Evolutionary conservation across 1,140 invertebrate genomes (phyloP), one percentile per base, ranked within the genome.

Genomic region (Lepidurus couesii): DNA sequence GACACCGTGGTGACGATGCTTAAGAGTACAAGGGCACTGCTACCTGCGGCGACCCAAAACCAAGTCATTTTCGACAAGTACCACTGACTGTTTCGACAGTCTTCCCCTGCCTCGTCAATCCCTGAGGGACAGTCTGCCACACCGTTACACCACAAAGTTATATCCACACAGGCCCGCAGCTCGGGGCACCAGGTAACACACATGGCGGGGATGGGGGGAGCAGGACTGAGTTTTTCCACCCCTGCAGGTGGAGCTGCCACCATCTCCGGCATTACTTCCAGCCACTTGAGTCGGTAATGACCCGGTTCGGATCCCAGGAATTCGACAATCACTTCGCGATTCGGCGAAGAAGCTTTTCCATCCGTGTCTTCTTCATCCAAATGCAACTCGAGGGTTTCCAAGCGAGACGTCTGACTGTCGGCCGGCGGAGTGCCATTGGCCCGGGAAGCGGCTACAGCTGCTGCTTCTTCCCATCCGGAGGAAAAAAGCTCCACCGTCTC

Each of bases 81-180:
- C 78, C 78, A 79, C 24, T 44, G 42, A 26, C 43, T 24, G 74
- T 47, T 75, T 7, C 75, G 75, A 42, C 79, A 86, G 75, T 85
- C 82, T 42, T 82, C 82, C 21, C 93, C 87, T 1, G 93, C 89
- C 85, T 96, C 95, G 85, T 96, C 95, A 82, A 93, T 91, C 0
- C 93, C 93, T 1, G 92, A 93, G 0, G 95, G 95, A 83, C 95
- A 96, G 82, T 96, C 93, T 43, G 89, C 87, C 13, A 90, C 85
- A 0, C 93, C 94, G 82, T 96, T 93, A 84, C 95, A 96, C 93
- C 93, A 95, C 9, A 96, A 87, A n/a, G 91, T 90, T 0, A 91
- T 87, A 82, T 93, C 93, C 82, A 96, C 95, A 84, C 95, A 96
- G 5, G 93, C 94, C 82, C 93, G 91, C 79, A 96, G 83, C 78